A percentile compares a stretch with the other conserved stretches of the same genome.
Evolutionary conservation across 2,113 vertebrate genomes (phyloP).

Genomic region (Megaceryle torquata): DNA sequence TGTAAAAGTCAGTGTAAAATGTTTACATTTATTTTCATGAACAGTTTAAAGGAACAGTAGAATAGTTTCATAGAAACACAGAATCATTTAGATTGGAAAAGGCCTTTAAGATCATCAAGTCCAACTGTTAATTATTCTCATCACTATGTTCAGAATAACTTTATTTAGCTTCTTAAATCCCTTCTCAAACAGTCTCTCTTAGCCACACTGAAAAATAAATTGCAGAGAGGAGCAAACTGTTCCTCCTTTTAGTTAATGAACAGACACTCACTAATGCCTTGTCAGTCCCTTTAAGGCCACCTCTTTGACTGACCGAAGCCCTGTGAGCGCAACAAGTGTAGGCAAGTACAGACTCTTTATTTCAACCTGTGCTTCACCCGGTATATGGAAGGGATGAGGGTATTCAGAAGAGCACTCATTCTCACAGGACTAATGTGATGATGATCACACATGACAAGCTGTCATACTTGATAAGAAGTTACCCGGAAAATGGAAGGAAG

Average conservation of each 20-base stretch:
- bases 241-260: background rate
- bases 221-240: background rate
- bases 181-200: background rate
- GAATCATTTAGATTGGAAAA: background rate
- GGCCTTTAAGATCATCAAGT: background rate
- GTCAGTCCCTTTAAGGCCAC: background rate
- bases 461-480: constrained; percentile 78
- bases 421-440: constrained; percentile 46
- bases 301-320: background rate
- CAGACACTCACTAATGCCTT: background rate
- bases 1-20: background rate
- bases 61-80: background rate
- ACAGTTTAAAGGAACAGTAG: background rate
- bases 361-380: background rate
- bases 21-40: background rate
- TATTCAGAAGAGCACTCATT: background rate
- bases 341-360: background rate
- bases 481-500: constrained; percentile 79
- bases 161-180: background rate
- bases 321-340: background rate
- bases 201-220: background rate
- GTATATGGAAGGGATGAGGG: background rate
- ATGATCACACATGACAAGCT: constrained; percentile 82
- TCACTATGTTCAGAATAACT: background rate
- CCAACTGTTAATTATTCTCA: background rate